These are phyloP conservation scores for Pristionchus mayeri DNA, from an alignment of 2,888 invertebrate genomes.

Conservation along the genomic window DNA sequence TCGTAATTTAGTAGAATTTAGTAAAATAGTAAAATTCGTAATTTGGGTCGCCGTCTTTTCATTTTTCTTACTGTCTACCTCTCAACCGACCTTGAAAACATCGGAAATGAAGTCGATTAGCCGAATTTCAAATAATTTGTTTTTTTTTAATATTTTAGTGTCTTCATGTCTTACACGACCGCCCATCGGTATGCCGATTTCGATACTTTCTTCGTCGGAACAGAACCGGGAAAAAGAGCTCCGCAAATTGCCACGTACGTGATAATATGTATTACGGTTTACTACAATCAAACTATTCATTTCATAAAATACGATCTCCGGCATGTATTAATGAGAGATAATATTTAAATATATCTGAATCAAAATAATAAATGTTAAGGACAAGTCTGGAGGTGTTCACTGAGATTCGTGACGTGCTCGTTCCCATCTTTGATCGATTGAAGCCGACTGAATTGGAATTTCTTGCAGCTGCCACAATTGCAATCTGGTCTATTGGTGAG, in stretches of 20 bases:
- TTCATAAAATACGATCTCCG: no score
- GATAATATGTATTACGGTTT: neutral
- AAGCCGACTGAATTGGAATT: neutral
- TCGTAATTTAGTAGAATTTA: no score
- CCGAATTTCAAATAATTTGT: no score
- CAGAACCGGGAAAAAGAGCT: neutral
- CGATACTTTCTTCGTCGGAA: neutral
- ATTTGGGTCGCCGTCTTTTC: no score
- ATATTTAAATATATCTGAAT: no score
- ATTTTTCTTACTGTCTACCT: no score
- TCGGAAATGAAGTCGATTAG: no score
- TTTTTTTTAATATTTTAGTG: neutral
- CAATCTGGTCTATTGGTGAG: neutral
- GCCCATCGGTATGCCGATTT: neutral
- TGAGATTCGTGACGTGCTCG: neutral
- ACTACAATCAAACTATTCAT: no score
- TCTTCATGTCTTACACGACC: neutral
- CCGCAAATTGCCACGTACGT: no score
- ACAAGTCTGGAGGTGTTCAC: neutral
- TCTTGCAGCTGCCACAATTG: neutral
- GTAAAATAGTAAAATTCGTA: neutral
- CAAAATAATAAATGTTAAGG: neutral
- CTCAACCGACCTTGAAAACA: no score
- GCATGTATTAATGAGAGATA: no score
- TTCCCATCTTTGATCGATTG: neutral